Evolutionary conservation across 2,797 vertebrate genomes (phyloP), one percentile per base, ranked within the genome.

Genomic region (Apodemus agrarius): DNA sequence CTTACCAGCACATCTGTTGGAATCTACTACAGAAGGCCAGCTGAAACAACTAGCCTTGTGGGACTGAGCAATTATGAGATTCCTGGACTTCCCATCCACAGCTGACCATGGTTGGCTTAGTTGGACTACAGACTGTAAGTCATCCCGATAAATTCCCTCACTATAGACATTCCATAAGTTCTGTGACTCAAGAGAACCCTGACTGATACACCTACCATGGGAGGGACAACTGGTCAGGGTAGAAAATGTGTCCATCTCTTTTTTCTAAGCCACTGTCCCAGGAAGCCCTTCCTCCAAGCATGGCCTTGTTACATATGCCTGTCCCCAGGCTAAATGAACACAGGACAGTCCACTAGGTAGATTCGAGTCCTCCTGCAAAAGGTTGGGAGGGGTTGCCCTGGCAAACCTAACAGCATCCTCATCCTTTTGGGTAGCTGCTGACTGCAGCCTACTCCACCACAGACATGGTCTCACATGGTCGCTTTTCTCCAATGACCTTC

Each of bases 191-290:
- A 17, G 31, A 34, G 65, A 67, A 67, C 31, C 31, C 65, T 67
- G 65, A 67, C 65, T 67, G 65, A 34, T 67, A 75, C 8, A 22
- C 26, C 63, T 43, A 9, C 21, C 0, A 3, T 4, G 40, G 0
- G 11, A 6, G 2, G 37, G 69, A 29, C 8, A 10, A n/a, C 2
- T 6, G 52, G 0, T n/a, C 37, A 10, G 12, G 10, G 40, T 40
- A 17, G 12, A n/a, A 78, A 31, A 54, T 17, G 10, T 6, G 49
- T 21, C 54, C n/a, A 14, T 52, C 16, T 61, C 40, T 54, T 16
- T 34, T 54, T 46, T 78, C 40, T 22, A 4, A 17, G n/a, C 17
- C 54, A 8, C 1, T 13, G 40, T 1, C 52, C 63, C 34, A 94
- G 9, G 4, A 54, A 61, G 40, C 16, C 52, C 54, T 52, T 2